A percentile compares a stretch with the other conserved stretches of the same genome.
phyloP scores from a whole-genome alignment of 2,113 vertebrate species.

The Brienomyrus brachyistius region DNA sequence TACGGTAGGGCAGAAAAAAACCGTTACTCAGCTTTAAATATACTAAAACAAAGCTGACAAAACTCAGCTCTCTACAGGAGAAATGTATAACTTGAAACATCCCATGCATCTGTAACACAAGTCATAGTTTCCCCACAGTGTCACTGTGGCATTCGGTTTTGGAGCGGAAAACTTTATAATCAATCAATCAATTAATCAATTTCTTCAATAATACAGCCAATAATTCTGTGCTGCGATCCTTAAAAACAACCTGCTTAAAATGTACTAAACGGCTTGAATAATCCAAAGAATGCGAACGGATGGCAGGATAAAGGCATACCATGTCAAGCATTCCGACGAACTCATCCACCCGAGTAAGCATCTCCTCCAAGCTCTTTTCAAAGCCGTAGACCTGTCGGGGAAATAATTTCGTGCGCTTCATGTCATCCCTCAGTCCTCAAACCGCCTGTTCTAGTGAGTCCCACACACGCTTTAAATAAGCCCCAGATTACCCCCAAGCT shows the following conservation, averaged over 20 bases:
- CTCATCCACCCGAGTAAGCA: conserved; percentile 87
- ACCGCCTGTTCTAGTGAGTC: not conserved
- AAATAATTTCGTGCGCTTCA: not conserved
- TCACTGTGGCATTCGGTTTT: not conserved
- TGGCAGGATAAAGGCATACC: conserved; percentile 49
- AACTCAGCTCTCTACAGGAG: not conserved
- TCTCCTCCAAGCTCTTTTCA: conserved; percentile 81
- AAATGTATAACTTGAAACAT: not conserved
- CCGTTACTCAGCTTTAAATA: not conserved
- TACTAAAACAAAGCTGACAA: not conserved
- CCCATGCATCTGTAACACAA: not conserved
- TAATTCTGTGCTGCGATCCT: not conserved
- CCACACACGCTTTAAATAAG: not conserved
- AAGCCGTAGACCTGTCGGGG: conserved; percentile 65
- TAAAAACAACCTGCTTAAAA: not conserved
- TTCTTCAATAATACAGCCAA: not conserved
- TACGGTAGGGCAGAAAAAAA: not conserved
- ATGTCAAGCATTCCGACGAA: conserved; percentile 95
- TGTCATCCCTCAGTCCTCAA: not conserved
- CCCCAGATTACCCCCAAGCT: not conserved
- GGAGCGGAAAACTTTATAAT: not conserved
- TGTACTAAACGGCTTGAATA: not conserved
- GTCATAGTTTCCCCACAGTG: not conserved
- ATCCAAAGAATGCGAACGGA: not conserved
- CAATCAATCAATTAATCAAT: not conserved